A percentile compares a stretch with the other conserved stretches of the same genome.
These are phyloP conservation scores for Metopolophium dirhodum DNA, from an alignment of 1,140 invertebrate species.

Conservation along the genomic window DNA sequence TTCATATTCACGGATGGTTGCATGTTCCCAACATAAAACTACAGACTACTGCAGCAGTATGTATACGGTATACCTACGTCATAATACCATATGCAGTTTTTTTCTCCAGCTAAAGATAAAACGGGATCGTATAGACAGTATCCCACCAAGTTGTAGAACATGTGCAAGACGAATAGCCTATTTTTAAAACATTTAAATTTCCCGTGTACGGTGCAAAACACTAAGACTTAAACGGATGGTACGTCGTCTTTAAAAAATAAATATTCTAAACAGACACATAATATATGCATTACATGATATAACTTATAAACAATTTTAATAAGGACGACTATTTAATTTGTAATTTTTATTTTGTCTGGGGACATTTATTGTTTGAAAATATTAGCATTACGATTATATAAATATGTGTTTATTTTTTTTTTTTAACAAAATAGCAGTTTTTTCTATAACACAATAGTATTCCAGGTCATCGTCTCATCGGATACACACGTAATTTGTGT, in stretches of 20 bases:
- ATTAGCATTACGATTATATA: background rate
- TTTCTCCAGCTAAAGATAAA: slow-evolving; percentile 31
- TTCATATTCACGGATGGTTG: slow-evolving; percentile 41
- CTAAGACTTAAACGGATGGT: background rate
- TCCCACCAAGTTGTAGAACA: background rate
- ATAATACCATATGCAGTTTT: background rate
- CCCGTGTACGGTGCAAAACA: no score
- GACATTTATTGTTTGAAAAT: background rate
- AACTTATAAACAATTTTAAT: background rate
- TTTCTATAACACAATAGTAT: background rate
- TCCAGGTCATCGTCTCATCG: background rate
- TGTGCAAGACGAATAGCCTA: background rate
- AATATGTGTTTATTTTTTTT: background rate
- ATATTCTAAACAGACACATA: background rate
- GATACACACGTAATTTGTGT: background rate
- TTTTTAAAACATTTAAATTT: background rate
- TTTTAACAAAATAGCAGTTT: background rate
- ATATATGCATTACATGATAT: background rate
- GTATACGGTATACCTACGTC: background rate
- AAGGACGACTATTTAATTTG: background rate
- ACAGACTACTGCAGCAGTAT: background rate
- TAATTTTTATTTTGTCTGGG: background rate
- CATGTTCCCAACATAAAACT: slow-evolving; percentile 31
- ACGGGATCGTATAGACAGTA: background rate
- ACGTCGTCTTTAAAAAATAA: background rate